phyloP scores from a whole-genome alignment of 1,140 invertebrate species.

The Fopius arisanus region DNA sequence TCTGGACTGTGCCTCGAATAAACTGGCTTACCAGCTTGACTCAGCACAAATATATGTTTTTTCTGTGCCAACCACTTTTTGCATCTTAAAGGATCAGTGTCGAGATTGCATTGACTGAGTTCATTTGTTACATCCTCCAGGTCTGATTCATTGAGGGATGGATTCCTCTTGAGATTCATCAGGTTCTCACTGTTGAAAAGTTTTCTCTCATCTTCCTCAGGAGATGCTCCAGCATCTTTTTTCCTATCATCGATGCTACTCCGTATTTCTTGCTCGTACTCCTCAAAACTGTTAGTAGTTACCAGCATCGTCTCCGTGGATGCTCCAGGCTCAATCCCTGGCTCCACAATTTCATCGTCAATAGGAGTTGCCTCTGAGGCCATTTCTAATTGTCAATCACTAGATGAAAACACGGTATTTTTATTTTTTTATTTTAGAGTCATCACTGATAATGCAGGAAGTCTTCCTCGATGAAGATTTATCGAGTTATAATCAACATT shows the following conservation, averaged over 20 bases:
- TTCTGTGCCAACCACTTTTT: constrained; percentile 77
- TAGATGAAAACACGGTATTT: no score
- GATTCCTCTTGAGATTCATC: constrained; percentile 39
- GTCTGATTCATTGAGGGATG: constrained; percentile 47
- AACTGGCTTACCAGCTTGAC: constrained; percentile 94
- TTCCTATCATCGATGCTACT: constrained; percentile 68
- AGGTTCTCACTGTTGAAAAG: constrained; percentile 6
- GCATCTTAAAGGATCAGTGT: constrained; percentile 55
- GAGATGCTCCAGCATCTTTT: constrained; percentile 37
- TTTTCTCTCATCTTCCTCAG: background rate
- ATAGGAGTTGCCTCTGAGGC: constrained; percentile 44
- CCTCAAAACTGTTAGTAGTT: constrained; percentile 74
- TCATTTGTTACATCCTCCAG: constrained; percentile 55
- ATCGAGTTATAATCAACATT: no score
- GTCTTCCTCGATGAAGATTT: no score
- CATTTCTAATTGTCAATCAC: constrained; percentile 38
- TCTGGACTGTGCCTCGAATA: constrained; percentile 92
- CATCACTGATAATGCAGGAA: no score
- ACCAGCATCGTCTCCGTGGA: constrained; percentile 73
- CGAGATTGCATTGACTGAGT: constrained; percentile 51
- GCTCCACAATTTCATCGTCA: constrained; percentile 53
- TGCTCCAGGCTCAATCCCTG: constrained; percentile 67
- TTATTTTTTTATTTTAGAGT: no score
- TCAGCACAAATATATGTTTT: constrained; percentile 94
- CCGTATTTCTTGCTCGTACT: constrained; percentile 73